A percentile compares a stretch with the other conserved stretches of the same genome.
Evolutionary conservation across 1,140 invertebrate species (phyloP).

Genomic region (Drosophila leontia): DNA sequence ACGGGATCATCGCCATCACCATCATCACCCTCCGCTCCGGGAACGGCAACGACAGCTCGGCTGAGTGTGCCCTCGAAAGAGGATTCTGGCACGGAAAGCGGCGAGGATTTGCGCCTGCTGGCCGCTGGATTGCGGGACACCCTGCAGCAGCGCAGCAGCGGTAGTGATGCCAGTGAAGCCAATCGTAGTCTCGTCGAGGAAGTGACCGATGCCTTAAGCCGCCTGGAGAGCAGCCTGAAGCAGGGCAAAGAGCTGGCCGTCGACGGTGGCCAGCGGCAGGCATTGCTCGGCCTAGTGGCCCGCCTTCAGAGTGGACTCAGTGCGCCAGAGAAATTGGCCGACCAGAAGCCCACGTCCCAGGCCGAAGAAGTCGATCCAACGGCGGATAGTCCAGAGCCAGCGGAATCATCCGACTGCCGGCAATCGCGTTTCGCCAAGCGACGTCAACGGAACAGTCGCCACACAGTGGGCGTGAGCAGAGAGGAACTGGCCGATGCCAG

Average conservation of each 20-base stretch:
- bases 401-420: conserved; percentile 37
- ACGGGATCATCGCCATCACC: conserved; percentile 4
- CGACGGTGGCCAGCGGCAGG: conserved; percentile 86
- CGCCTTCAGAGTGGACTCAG: conserved; percentile 90
- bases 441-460: conserved; percentile 87
- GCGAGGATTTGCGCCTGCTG: conserved; percentile 87
- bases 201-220: conserved; percentile 91
- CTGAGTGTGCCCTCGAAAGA: conserved; percentile 84
- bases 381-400: conserved; percentile 20
- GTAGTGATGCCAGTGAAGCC: conserved; percentile 54
- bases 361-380: neutral
- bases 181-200: conserved; percentile 88
- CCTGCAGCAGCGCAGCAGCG: conserved; percentile 70
- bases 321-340: conserved; percentile 85
- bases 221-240: conserved; percentile 90
- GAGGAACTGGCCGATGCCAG: conserved; percentile 92
- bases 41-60: conserved; percentile 21
- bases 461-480: conserved; percentile 92
- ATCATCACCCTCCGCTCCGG: neutral
- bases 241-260: conserved; percentile 86
- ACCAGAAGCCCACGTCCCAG: conserved; percentile 30
- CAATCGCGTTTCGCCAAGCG: conserved; percentile 84
- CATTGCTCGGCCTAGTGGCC: conserved; percentile 90
- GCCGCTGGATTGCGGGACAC: conserved; percentile 80
- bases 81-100: conserved; percentile 89